Evolutionary conservation across 2,888 invertebrate genomes (phyloP), one percentile per base, ranked within the genome.

Genomic region (Phengaris arion): DNA sequence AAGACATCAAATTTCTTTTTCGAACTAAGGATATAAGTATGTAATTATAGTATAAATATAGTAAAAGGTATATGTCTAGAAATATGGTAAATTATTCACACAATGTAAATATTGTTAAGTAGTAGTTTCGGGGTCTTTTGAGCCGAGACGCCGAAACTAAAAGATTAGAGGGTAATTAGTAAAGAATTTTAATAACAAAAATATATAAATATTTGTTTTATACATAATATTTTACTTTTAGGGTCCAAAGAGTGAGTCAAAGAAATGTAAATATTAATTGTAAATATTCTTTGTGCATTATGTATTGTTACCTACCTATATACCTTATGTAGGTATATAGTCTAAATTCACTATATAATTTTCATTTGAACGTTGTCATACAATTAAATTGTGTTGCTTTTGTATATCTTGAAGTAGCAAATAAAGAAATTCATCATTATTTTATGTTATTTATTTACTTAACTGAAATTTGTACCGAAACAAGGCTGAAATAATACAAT

Each of bases 141-240:
- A 92, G 91, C 91, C 91, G 79, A 82, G 89, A 87, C 89, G 87
- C 86, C 88, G 88, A 85, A 88, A 86, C 89, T 88, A 86, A 80
- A 74, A 74, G 12, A 57, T 46, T 74, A 77, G 46, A 68, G 68
- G 70, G 45, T 74, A 74, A 64, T 64, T 12, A 59, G 22, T 48
- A 59, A 64, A 51, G 51, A 64, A 13, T 51, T 35, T 74, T 74
- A 74, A 12, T 35, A 0, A 35, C 0, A 35, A 35, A 22, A 22
- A 22, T 22, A 22, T 35, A 2, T 35, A 35, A 35, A 35, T 51
- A 12, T 64, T 64, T 52, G 35, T 52, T 9, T 22, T 52, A 22
- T 48, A 51, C 57, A 48, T 74, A 64, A 48, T 74, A 64, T 52
- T 59, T 59, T 74, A 75, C 55, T 68, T 57, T 75, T 79, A 79